Conservation (phyloP, 2,888 invertebrate genomes). For the Congeria kusceri region DNA sequence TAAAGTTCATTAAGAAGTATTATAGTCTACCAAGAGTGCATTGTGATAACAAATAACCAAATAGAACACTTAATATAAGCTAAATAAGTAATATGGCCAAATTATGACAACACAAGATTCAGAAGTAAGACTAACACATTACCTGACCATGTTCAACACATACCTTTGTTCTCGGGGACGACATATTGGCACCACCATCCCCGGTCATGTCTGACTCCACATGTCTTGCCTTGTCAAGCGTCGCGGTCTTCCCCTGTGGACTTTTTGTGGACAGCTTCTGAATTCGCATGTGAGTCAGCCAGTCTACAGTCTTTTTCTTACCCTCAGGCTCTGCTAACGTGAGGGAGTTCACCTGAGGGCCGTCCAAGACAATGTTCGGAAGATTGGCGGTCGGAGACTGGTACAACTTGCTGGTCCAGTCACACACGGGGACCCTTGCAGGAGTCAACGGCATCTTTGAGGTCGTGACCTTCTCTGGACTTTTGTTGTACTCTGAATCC, state of each 20-base stretch:
- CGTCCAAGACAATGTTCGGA: conserved; percentile 71
- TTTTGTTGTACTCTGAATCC: conserved; percentile 44
- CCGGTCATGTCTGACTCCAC: conserved; percentile 4
- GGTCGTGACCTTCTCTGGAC: conserved; percentile 36
- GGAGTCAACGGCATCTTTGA: conserved; percentile 17
- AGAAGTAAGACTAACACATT: neutral
- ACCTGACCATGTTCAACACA: neutral
- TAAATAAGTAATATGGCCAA: too few species aligned
- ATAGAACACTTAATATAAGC: too few species aligned
- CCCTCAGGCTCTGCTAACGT: conserved; percentile 32
- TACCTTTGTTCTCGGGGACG: conserved; percentile 28
- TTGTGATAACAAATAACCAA: too few species aligned
- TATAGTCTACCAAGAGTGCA: too few species aligned
- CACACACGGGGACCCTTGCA: conserved; percentile 7
- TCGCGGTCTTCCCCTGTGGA: neutral
- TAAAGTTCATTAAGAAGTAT: too few species aligned
- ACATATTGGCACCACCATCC: neutral
- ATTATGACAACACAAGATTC: too few species aligned
- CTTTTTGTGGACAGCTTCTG: conserved; percentile 43
- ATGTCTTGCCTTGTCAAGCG: conserved; percentile 3
- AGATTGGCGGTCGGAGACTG: conserved; percentile 73
- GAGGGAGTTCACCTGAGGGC: conserved; percentile 42
- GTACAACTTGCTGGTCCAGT: conserved; percentile 13
- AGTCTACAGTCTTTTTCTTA: conserved; percentile 62
- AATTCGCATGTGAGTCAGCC: conserved; percentile 72